These are phyloP conservation scores for Sebastes diploproa DNA, from an alignment of 2,797 vertebrate genomes.

Conservation along the genomic window DNA sequence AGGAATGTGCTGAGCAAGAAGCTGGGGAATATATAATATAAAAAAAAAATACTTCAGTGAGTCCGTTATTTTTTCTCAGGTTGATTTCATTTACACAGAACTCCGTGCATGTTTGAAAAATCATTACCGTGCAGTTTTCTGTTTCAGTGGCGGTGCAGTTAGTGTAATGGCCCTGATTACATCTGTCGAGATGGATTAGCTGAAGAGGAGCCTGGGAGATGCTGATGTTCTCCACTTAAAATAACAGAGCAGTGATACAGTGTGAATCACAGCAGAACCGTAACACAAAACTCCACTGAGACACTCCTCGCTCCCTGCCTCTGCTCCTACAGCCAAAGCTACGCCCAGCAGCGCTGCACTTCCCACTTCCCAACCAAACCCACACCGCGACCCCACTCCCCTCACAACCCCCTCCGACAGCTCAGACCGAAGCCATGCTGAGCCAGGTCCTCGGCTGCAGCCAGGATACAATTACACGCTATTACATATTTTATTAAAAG, in stretches of 20 bases:
- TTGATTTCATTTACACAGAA: slow-evolving; percentile 47
- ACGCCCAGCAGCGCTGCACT: slow-evolving; percentile 36
- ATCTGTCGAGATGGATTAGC: slow-evolving; percentile 62
- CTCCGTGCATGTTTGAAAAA: slow-evolving; percentile 43
- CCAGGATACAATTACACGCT: slow-evolving; percentile 55
- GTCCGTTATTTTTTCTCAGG: slow-evolving; percentile 24
- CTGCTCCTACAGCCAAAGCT: slow-evolving; percentile 42
- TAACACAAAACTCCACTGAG: slow-evolving; percentile 63
- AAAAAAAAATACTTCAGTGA: background rate
- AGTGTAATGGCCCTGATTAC: slow-evolving; percentile 56
- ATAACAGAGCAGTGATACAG: slow-evolving; percentile 60
- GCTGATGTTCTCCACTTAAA: slow-evolving; percentile 48
- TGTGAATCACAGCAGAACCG: slow-evolving; percentile 56
- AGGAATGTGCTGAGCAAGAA: slow-evolving; percentile 38
- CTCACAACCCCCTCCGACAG: slow-evolving; percentile 35
- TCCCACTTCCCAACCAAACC: slow-evolving; percentile 39
- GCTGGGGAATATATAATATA: background rate
- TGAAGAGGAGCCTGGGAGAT: slow-evolving; percentile 46
- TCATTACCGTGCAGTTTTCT: slow-evolving; percentile 50
- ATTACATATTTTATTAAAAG: slow-evolving; percentile 66
- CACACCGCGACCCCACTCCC: slow-evolving; percentile 15
- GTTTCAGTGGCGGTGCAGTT: slow-evolving; percentile 52
- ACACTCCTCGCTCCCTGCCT: slow-evolving; percentile 29
- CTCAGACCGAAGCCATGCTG: slow-evolving; percentile 21
- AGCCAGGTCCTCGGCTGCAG: slow-evolving; percentile 43